Conservation (phyloP, 2,888 invertebrate species). For the Stratiomys singularior region DNA sequence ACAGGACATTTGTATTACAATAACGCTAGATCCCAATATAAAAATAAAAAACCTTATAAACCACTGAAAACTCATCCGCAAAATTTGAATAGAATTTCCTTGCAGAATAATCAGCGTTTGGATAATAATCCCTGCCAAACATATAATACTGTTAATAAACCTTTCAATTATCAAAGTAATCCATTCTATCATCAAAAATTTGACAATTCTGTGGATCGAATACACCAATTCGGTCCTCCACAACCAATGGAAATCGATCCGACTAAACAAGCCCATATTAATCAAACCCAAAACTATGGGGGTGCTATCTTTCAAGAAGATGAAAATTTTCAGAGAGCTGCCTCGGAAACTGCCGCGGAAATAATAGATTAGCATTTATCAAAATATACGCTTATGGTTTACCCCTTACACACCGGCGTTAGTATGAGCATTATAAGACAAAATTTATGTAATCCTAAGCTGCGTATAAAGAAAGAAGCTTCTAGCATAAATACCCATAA, state of each 20-base stretch:
- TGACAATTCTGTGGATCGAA: background rate
- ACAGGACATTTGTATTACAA: background rate
- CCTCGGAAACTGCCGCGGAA: conserved; percentile 16
- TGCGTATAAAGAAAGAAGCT: conserved; percentile 3
- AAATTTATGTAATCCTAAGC: too few species aligned
- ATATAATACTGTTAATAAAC: too few species aligned
- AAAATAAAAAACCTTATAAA: background rate
- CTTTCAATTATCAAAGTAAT: too few species aligned
- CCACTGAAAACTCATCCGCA: too few species aligned
- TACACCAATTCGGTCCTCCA: background rate
- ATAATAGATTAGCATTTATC: conserved; percentile 12
- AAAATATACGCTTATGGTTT: background rate
- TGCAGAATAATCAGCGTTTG: too few species aligned
- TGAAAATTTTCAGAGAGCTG: conserved; percentile 37
- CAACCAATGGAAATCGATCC: conserved; percentile 39
- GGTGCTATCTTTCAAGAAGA: too few species aligned
- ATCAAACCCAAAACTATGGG: too few species aligned
- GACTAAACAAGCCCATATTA: background rate
- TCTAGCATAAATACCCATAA: background rate
- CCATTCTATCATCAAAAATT: background rate
- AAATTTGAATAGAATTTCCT: too few species aligned
- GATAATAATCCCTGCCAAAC: too few species aligned
- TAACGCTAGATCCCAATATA: background rate
- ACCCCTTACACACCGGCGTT: background rate
- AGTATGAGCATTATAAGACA: too few species aligned